phyloP scores from a whole-genome alignment of 2,797 vertebrate species.

The Pseudochirops cupreus region DNA sequence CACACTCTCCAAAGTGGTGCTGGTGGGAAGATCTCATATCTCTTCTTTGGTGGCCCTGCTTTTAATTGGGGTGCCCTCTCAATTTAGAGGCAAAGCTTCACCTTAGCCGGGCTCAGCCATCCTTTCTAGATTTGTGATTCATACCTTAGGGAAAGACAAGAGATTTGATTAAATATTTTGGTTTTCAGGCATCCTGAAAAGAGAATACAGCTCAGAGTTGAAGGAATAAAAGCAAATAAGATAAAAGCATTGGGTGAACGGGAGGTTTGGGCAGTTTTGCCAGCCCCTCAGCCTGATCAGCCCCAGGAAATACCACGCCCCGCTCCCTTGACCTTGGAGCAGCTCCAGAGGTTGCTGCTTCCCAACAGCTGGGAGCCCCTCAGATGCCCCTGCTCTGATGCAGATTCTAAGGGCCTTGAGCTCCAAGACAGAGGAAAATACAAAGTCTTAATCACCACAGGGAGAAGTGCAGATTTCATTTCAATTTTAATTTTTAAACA shows the following conservation, averaged over 20 bases:
- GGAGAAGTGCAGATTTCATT: background rate
- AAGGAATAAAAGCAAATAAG: background rate
- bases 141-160: background rate
- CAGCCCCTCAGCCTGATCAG: background rate
- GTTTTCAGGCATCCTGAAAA: background rate
- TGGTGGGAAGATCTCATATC: background rate
- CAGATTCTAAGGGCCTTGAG: background rate
- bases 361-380: background rate
- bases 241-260: background rate
- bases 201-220: background rate
- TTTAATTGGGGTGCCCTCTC: background rate
- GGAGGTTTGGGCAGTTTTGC: background rate
- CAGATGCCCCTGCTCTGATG: background rate
- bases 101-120: background rate
- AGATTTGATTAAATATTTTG: background rate
- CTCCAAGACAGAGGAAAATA: background rate
- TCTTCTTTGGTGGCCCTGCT: background rate
- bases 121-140: background rate
- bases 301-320: background rate
- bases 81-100: background rate
- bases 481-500: background rate
- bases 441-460: background rate
- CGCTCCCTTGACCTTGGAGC: background rate
- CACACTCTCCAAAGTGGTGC: background rate
- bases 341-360: background rate